Base-by-base conservation (phyloP, 2,113 vertebrate species). In the Cynocephalus volans region DNA sequence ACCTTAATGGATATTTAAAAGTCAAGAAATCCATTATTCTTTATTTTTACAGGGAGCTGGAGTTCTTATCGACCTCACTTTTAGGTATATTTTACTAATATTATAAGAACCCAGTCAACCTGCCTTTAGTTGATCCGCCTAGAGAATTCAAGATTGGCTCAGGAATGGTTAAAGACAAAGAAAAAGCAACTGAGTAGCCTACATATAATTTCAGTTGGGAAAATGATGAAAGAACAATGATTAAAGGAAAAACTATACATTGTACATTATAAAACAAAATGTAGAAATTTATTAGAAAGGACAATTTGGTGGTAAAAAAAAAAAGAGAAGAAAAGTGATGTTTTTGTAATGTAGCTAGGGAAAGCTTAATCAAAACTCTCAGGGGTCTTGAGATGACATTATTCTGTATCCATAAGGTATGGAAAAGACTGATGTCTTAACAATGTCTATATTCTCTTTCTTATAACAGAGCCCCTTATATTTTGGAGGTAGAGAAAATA, bases 191-290 rank as follows among this genome's bases (percentile, higher is more conserved):
- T 41, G 12, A 85, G 58, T 86, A 41, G 6, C 5, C 80, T 75
- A 28, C 1, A 15, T 92, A 82, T 69, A 18, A 62, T 52, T 85
- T 97, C 45, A 81, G 65, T 23, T 92, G 48, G 41, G 14, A 17
- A 70, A 56, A 88, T 85, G 33, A 75, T 69, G 12, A 67, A 56
- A 80, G 50, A 41, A 93, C 82, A 91, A 36, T 81, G 86, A 82
- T 23, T 87, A 77, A 65, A 70, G 23, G 45, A 52, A 26, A 90
- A 84, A 79, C 18, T 79, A 5, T 58, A 36, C 45, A 60, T 7
- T 15, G 28, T 54, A 13, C 31, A 48, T 24, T 81, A 9, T 86
- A 79, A 64, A 41, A 67, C 54, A 90, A 65, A 67, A 58, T 1
- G 0, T 85, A 85, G 65, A 80, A 77, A 86, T 28, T 73, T 31